Evolutionary conservation across 1,140 invertebrate genomes (phyloP), one percentile per base, ranked within the genome.

Genomic region (Caenorhabditis latens): DNA sequence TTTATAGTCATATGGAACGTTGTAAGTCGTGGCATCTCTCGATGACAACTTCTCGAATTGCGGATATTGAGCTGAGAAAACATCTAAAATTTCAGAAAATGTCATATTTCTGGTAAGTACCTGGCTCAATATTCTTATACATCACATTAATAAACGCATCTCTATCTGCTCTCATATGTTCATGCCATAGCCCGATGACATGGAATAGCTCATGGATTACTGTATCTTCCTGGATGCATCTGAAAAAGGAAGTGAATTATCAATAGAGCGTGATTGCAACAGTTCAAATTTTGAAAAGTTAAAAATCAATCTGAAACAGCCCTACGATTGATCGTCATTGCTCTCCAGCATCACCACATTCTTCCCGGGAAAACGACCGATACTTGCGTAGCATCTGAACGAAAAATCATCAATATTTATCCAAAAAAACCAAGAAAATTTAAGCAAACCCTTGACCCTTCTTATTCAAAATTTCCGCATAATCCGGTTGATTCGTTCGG

Each of bases 111-210:
- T 75, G 32, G 13, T n/a, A n/a, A n/a, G n/a, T 85, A 90, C 90
- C 86, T 58, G 85, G 84, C n/a, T 88, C 90, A 75, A 92, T 92
- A 67, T 92, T 92, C 32, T 91, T 89, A 55, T 87, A 93, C 40
- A 89, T 86, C 11, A 92, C 89, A 55, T 90, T 90, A 63, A 91
- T 92, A 79, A 84, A 91, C 13, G 91, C 87, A 87, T 91, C 91
- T 79, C 91, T 83, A 79, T 91, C 91, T n/a, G 89, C 84, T 58
- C 90, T 83, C 90, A 91, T 91, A 58, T 91, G 90, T 65, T 91
- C 90, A 48, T 91, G 90, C 90, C 90, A 91, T n/a, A 91, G 85
- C 0, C 90, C 90, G 58, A 91, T 90, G 40, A 88, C 89, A 63
- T 91, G 90, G 83, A 91, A 88, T 21, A 91, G 46, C 57, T 90